Conservation (phyloP, 2,797 vertebrate species). For the Pipistrellus nathusii region DNA sequence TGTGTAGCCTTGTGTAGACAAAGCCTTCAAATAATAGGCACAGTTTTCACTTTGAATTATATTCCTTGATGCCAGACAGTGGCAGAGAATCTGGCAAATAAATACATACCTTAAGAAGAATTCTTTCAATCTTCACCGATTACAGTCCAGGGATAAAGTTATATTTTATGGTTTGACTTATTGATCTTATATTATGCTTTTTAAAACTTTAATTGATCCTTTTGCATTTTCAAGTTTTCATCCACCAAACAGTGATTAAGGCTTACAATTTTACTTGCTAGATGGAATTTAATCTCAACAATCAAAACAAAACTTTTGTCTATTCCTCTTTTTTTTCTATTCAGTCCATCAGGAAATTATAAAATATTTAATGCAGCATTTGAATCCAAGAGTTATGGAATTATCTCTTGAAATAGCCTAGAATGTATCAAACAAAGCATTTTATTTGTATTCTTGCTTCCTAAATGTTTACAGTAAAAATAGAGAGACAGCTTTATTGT, state of each 20-base stretch:
- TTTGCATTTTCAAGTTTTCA: conserved; percentile 50
- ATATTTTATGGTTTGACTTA: not conserved
- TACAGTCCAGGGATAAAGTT: not conserved
- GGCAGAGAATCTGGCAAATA: conserved; percentile 34
- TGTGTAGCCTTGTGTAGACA: conserved; percentile 50
- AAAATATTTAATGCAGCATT: conserved; percentile 59
- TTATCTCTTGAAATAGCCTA: conserved; percentile 45
- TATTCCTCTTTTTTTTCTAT: not conserved
- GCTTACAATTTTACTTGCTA: conserved; percentile 7
- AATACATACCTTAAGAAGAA: not conserved
- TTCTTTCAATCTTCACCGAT: conserved; percentile 27
- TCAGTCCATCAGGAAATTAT: conserved; percentile 39
- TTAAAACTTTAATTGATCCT: conserved; percentile 60
- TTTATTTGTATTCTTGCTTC: conserved; percentile 47
- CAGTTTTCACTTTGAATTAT: conserved; percentile 39
- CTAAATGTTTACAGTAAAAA: conserved; percentile 70
- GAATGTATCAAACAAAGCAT: not conserved
- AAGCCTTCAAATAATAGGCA: conserved; percentile 35
- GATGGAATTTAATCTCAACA: not conserved
- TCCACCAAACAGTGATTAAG: conserved; percentile 34
- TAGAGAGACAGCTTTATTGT: conserved; percentile 36
- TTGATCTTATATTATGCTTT: conserved; percentile 31
- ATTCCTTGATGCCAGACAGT: conserved; percentile 8
- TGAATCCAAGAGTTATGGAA: conserved; percentile 20
- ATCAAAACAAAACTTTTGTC: conserved; percentile 37